A percentile compares a stretch with the other conserved stretches of the same genome.
These are phyloP conservation scores for Papilio protenor DNA, from an alignment of 2,888 invertebrate species.

Conservation along the genomic window DNA sequence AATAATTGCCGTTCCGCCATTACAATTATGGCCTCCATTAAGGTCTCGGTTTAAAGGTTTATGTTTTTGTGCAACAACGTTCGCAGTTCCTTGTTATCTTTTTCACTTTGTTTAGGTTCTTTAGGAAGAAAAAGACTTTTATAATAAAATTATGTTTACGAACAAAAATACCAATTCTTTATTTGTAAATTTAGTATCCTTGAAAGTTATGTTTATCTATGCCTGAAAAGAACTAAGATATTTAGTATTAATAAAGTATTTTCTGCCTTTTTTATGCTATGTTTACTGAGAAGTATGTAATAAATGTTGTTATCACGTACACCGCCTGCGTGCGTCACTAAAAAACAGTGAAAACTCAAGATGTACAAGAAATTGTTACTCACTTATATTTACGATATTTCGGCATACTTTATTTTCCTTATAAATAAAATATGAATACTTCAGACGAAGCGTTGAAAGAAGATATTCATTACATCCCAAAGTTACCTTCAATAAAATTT, in stretches of 20 bases:
- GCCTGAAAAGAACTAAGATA: not conserved
- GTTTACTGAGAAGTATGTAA: constrained; percentile 3
- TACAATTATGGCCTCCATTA: constrained; percentile 1
- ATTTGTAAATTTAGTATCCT: too few species aligned
- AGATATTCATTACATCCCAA: not conserved
- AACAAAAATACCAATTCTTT: not conserved
- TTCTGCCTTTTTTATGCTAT: constrained; percentile 11
- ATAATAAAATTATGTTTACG: not conserved
- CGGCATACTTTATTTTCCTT: not conserved
- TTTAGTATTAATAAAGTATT: not conserved
- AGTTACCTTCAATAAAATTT: not conserved
- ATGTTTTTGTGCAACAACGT: not conserved
- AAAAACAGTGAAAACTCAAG: not conserved
- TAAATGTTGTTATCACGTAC: constrained; percentile 28
- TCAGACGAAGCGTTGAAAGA: not conserved
- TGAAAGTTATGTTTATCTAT: not conserved
- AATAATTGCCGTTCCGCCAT: constrained; percentile 8
- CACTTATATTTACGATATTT: constrained; percentile 2
- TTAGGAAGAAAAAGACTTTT: not conserved
- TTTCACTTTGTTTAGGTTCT: not conserved
- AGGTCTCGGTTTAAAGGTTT: not conserved
- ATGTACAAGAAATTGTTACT: not conserved
- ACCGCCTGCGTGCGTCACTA: constrained; percentile 27
- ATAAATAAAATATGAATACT: constrained; percentile 16
- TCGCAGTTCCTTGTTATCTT: not conserved